A percentile compares a stretch with the other conserved stretches of the same genome.
Evolutionary conservation across 1,140 invertebrate species (phyloP).

Genomic region (Lepidurus apus): DNA sequence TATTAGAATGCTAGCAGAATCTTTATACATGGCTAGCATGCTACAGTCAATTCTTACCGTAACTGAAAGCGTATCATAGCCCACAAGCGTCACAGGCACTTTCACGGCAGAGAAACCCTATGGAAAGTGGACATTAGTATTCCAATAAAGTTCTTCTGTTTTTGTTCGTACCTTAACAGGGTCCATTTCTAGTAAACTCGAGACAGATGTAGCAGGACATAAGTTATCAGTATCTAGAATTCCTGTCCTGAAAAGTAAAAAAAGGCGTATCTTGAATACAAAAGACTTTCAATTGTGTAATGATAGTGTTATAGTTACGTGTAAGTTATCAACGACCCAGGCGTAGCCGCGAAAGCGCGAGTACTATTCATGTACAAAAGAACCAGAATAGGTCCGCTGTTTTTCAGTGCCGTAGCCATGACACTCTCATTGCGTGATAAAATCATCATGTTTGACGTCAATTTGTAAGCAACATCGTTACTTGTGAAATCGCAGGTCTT

Average conservation of each 20-base stretch:
- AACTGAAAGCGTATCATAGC: neutral
- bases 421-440: neutral
- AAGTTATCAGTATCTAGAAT: neutral
- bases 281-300: neutral
- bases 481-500: neutral
- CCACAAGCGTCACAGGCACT: neutral
- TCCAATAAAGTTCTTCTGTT: neutral
- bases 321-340: neutral
- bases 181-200: neutral
- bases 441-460: neutral
- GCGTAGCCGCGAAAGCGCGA: neutral
- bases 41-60: neutral
- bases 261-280: neutral
- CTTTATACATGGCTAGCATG: neutral
- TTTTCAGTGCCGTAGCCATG: neutral
- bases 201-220: neutral
- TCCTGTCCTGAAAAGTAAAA: neutral
- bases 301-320: neutral
- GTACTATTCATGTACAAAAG: constrained; percentile 1
- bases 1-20: neutral
- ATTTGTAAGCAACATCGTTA: neutral
- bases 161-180: neutral
- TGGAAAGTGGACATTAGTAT: neutral
- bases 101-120: neutral
- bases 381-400: neutral